phyloP scores from a whole-genome alignment of 2,113 vertebrate genomes.

The Phasianus colchicus region DNA sequence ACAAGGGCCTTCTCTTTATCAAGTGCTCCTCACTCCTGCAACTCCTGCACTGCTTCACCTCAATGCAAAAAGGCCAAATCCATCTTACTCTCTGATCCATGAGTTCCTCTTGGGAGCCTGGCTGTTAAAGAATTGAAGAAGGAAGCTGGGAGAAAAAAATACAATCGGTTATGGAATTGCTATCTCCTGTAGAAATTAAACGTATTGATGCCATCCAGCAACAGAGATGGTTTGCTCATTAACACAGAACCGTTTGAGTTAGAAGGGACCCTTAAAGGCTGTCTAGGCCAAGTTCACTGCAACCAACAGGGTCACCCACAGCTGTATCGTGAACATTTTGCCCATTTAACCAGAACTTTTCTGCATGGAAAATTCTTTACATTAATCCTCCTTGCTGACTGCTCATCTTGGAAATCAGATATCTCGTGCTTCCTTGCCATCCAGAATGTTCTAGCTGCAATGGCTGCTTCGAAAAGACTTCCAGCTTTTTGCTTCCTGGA shows the following conservation, averaged over 20 bases:
- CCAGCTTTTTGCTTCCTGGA: neutral
- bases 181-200: neutral
- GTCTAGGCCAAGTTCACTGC: too few relatives aligned
- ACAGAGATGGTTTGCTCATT: neutral
- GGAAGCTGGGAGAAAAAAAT: neutral
- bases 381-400: neutral
- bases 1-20: slow-evolving; percentile 35
- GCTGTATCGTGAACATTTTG: neutral
- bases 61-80: neutral
- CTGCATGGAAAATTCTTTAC: neutral
- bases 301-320: too few relatives aligned
- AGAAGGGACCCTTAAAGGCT: too few relatives aligned
- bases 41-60: neutral
- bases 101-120: neutral
- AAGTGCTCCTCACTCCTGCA: neutral
- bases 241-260: too few relatives aligned
- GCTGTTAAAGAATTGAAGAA: neutral
- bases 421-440: neutral
- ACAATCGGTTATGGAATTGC: neutral
- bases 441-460: neutral
- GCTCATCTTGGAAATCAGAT: neutral
- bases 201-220: neutral
- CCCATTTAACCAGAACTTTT: neutral
- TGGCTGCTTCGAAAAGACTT: neutral
- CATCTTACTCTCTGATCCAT: neutral